These are phyloP conservation scores for Brachionus manjavacas DNA, from an alignment of 1,140 invertebrate genomes.

Conservation along the genomic window DNA sequence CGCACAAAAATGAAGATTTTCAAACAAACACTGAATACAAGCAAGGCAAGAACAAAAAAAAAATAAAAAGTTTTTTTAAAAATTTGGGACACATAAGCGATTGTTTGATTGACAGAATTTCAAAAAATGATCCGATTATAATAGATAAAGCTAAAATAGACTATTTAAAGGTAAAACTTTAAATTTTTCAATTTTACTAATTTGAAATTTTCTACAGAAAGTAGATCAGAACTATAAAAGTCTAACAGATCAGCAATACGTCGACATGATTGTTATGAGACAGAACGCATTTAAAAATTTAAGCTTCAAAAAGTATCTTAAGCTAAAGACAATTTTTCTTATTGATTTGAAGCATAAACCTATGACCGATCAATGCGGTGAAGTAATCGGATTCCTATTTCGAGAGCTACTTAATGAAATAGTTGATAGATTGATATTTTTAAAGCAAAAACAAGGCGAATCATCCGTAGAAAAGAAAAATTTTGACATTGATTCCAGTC, in stretches of 20 bases:
- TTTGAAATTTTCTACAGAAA: not conserved
- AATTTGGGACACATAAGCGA: not conserved
- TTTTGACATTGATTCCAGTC: not conserved
- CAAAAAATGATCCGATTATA: not conserved
- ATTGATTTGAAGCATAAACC: not conserved
- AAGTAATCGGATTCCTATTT: conserved; percentile 18
- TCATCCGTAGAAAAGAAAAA: not conserved
- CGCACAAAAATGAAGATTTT: not conserved
- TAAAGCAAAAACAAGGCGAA: not conserved
- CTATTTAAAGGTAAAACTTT: not conserved
- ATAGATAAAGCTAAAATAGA: not conserved
- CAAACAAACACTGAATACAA: not conserved
- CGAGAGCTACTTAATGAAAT: conserved; percentile 21
- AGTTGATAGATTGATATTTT: not conserved
- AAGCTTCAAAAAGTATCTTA: not conserved
- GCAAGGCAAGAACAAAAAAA: not conserved
- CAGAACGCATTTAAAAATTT: conserved; percentile 17
- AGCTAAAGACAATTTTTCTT: not conserved
- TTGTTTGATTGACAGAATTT: not conserved
- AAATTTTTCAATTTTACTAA: not conserved
- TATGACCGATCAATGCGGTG: not conserved
- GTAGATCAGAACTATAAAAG: conserved; percentile 1
- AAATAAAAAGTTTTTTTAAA: not conserved
- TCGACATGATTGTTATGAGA: conserved; percentile 13
- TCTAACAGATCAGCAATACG: conserved; percentile 16